Evolutionary conservation across 2,797 vertebrate species (phyloP), one percentile per base, ranked within the genome.

Genomic region (Falco rusticolus): DNA sequence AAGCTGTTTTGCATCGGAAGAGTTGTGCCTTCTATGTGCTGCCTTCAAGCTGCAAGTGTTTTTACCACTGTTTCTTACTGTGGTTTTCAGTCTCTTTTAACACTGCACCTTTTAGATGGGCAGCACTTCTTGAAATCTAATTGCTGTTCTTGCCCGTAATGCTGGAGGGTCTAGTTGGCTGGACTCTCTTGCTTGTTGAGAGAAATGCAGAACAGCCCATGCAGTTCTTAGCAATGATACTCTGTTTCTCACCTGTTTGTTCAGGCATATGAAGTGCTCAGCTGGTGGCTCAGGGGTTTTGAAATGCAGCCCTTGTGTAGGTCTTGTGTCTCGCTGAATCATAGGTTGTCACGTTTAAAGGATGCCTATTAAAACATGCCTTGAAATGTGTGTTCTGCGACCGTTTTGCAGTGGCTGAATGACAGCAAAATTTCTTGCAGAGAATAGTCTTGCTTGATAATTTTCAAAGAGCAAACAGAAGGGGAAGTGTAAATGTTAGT

Each of bases 81-180:
- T 45, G 39, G 20, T 16, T 96, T 91, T 70, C n/a, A 39, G 4
- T 41, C 8, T 57, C 6, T 78, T 56, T 59, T 57, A 53, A 28
- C 29, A 7, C 37, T 1, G 4, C 37, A 17, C 18, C 45, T 66
- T 75, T 29, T 4, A 65, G 60, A 9, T 26, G 15, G 57, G 53
- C 48, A 85, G 82, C 53, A 17, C 43, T 65, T 61, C 8, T 2
- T 68, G 72, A 54, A 66, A 57, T 60, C 0, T 33, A 7, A 28
- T 60, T 90, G 90, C 84, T 68, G 54, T 96, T 31, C 82, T 82
- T 37, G 54, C 28, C 21, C 1, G 7, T 54, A 33, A 53, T 29
- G 1, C 88, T 84, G 77, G 88, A 90, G 90, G 88, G 90, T 86
- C 78, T 39, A 70, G n/a, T 72, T 83, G 82, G 19, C 87, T 71